phyloP scores from a whole-genome alignment of 2,888 invertebrate species.

The Chelonus formosanus region DNA sequence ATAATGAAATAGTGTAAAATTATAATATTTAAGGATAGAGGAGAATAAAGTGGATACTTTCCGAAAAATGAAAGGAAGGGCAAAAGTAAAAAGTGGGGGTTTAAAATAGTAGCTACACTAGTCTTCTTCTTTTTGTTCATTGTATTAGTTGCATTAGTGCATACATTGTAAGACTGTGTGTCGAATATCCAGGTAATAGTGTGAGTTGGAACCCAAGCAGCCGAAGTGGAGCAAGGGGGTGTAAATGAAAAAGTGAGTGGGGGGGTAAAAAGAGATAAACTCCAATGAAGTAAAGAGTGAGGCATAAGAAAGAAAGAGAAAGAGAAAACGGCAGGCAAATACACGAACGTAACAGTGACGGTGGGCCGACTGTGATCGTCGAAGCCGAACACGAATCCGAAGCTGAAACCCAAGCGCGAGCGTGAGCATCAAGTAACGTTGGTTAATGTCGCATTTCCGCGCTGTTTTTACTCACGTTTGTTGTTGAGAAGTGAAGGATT shows the following conservation, averaged over 20 bases:
- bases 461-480: slow-evolving; percentile 39
- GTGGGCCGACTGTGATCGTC: slow-evolving; percentile 41
- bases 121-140: slow-evolving; percentile 17
- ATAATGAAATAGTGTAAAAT: slow-evolving; percentile 1
- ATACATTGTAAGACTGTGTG: slow-evolving; percentile 1
- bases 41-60: slow-evolving; percentile 21
- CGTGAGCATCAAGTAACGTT: slow-evolving; percentile 42
- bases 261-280: slow-evolving; percentile 32
- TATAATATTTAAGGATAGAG: background rate
- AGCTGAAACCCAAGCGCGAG: slow-evolving; percentile 35
- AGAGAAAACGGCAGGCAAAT: slow-evolving; percentile 25
- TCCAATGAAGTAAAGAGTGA: slow-evolving; percentile 44
- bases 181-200: slow-evolving; percentile 18
- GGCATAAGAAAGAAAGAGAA: slow-evolving; percentile 35
- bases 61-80: slow-evolving; percentile 30
- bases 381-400: slow-evolving; percentile 31
- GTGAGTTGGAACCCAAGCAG: background rate
- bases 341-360: slow-evolving; percentile 45
- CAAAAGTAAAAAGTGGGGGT: slow-evolving; percentile 4
- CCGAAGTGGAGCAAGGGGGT: slow-evolving; percentile 3
- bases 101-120: slow-evolving; percentile 38
- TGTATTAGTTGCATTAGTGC: slow-evolving; percentile 3
- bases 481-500: slow-evolving; percentile 31
- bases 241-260: slow-evolving; percentile 12
- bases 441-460: slow-evolving; percentile 52